Base-by-base conservation (phyloP, 2,113 vertebrate species). In the Pongo pygmaeus region DNA sequence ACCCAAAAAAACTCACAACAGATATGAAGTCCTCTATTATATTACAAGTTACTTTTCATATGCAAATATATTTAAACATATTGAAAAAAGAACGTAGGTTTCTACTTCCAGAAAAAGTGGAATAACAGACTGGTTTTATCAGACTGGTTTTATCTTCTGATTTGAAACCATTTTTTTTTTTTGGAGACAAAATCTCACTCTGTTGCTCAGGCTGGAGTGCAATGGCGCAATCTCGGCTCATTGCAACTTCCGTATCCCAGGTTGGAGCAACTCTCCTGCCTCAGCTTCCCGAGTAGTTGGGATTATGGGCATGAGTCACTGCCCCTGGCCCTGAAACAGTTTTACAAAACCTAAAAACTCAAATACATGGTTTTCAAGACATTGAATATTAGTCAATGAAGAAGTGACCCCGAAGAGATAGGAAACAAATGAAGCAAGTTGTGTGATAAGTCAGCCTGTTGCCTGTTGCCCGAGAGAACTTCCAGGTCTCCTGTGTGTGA, bases 1-100 rank as follows among this genome's bases (percentile, higher is more conserved):
- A 61, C 27, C 61, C 10, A 27, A 27, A 64, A 20, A 30, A 30
- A 61, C 4, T 25, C 61, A 64, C 61, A 64, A 40, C 17, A 87
- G 30, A 93, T 35, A 61, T 8, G 43, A 79, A 80, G 4, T 69
- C 38, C 95, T 80, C 48, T 80, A 89, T 89, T 93, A 46, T 88
- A 55, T 43, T 70, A 78, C 27, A 77, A 86, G 77, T 89, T 79
- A 77, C 2, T 77, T 91, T 91, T 23, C 22, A 35, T 25, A 86
- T 57, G 14, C 23, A 83, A 81, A 46, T 22, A 27, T 43, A 48
- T 72, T 2, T 70, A 79, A 38, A 75, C 69, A 80, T 67, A 43
- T 77, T 72, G 8, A 55, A 80, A 48, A 75, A 69, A 32, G 25
- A 50, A 38, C 1, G 8, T 43, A 84, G 30, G 69, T 35, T 95